These are phyloP conservation scores for Pangasianodon gigas DNA, from an alignment of 2,113 vertebrate species.

Conservation along the genomic window DNA sequence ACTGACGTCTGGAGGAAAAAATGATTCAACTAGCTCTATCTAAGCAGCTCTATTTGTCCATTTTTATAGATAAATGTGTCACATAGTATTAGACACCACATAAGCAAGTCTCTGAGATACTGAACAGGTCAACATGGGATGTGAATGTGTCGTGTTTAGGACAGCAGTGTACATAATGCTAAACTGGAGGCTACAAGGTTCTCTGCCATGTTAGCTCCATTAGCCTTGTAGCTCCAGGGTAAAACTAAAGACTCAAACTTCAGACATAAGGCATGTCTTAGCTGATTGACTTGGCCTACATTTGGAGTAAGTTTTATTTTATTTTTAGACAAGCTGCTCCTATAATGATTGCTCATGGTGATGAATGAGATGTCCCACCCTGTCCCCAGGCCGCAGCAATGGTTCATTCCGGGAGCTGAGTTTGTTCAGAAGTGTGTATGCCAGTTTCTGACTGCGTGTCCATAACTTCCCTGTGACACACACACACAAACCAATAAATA, in stretches of 20 bases:
- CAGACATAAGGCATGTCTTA: not conserved
- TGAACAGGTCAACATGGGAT: not conserved
- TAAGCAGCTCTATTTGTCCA: not conserved
- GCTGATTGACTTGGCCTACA: not conserved
- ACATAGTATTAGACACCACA: not conserved
- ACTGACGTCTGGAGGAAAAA: not conserved
- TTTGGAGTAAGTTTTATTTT: not conserved
- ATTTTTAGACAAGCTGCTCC: not conserved
- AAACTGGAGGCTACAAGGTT: too few relatives aligned
- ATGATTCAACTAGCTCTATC: not conserved
- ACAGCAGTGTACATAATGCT: not conserved
- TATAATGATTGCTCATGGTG: not conserved
- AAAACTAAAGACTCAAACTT: not conserved
- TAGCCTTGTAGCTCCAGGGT: not conserved
- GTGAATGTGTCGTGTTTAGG: not conserved
- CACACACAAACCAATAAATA: constrained; percentile 24
- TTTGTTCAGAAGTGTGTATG: constrained; percentile 92
- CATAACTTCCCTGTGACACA: constrained; percentile 85
- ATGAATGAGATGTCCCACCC: constrained; percentile 71
- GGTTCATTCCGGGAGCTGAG: constrained; percentile 89
- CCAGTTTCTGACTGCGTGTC: constrained; percentile 93
- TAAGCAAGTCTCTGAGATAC: not conserved
- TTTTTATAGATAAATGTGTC: not conserved
- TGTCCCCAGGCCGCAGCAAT: constrained; percentile 87
- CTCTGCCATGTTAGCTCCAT: not conserved